phyloP scores from a whole-genome alignment of 2,888 invertebrate genomes.

The Acronicta leporina region DNA sequence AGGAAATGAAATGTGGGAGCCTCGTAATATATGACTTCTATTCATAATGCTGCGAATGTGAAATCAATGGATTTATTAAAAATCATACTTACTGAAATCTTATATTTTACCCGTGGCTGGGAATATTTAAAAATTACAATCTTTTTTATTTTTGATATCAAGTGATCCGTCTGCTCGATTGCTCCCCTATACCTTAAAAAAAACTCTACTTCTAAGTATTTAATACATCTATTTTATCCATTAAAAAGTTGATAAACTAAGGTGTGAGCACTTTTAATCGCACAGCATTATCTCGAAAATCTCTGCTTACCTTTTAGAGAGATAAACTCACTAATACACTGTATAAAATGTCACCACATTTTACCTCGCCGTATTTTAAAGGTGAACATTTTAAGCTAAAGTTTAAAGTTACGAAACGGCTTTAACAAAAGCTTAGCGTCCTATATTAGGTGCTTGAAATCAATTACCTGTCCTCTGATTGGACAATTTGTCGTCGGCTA shows the following conservation, averaged over 20 bases:
- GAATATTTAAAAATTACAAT: no score
- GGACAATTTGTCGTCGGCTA: conserved; percentile 89
- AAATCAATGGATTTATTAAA: conserved; percentile 20
- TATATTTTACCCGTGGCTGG: no score
- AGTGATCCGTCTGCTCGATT: no score
- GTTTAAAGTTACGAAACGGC: conserved; percentile 53
- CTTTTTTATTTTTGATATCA: no score
- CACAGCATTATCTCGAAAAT: conserved; percentile 3
- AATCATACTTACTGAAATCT: conserved; percentile 2
- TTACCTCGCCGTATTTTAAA: conserved; percentile 32
- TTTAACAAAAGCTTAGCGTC: conserved; percentile 67
- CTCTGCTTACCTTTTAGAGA: conserved; percentile 14
- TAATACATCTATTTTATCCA: no score
- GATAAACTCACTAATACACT: conserved; percentile 24
- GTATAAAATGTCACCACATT: conserved; percentile 44
- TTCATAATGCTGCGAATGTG: conserved; percentile 23
- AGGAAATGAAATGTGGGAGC: conserved; percentile 37
- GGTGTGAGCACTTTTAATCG: neutral
- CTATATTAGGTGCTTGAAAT: conserved; percentile 83
- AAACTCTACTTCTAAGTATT: no score
- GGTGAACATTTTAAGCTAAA: conserved; percentile 48
- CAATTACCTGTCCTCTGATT: conserved; percentile 89
- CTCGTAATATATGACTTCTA: conserved; percentile 24
- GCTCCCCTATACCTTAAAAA: no score
- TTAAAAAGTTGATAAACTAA: no score